Percentiles rank a stretch among this genome's conserved stretches.
phyloP scores from a whole-genome alignment of 2,113 vertebrate species.

The Saguinus midas region DNA sequence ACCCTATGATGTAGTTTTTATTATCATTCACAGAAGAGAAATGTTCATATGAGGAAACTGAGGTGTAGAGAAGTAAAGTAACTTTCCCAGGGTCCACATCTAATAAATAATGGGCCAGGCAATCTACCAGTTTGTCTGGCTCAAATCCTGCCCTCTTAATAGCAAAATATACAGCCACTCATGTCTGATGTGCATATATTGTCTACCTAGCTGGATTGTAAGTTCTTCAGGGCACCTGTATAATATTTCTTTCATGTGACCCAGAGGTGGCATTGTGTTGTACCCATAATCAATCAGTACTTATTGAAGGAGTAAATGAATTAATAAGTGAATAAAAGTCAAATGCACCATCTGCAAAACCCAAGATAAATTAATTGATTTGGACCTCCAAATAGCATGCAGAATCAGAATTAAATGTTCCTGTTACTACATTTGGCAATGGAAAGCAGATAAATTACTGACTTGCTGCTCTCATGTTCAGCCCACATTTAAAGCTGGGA shows the following conservation, averaged over 20 bases:
- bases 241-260: constrained; percentile 22
- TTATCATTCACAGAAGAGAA: constrained; percentile 53
- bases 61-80: constrained; percentile 39
- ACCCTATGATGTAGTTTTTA: constrained; percentile 17
- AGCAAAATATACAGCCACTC: not conserved
- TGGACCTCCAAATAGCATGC: constrained; percentile 34
- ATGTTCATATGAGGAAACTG: constrained; percentile 52
- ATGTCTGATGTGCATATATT: not conserved
- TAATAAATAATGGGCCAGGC: not conserved
- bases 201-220: not conserved
- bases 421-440: constrained; percentile 20
- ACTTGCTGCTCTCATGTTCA: constrained; percentile 1
- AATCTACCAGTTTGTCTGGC: not conserved
- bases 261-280: not conserved
- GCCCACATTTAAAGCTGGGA: not conserved
- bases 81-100: not conserved
- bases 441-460: constrained; percentile 46
- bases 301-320: constrained; percentile 61
- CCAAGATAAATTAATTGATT: constrained; percentile 53
- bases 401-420: constrained; percentile 24
- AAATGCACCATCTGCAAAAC: constrained; percentile 52
- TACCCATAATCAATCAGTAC: constrained; percentile 15
- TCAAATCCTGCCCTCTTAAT: not conserved
- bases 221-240: not conserved
- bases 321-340: constrained; percentile 64